Conservation (phyloP, 2,888 invertebrate genomes). For the Junonia oenone region DNA sequence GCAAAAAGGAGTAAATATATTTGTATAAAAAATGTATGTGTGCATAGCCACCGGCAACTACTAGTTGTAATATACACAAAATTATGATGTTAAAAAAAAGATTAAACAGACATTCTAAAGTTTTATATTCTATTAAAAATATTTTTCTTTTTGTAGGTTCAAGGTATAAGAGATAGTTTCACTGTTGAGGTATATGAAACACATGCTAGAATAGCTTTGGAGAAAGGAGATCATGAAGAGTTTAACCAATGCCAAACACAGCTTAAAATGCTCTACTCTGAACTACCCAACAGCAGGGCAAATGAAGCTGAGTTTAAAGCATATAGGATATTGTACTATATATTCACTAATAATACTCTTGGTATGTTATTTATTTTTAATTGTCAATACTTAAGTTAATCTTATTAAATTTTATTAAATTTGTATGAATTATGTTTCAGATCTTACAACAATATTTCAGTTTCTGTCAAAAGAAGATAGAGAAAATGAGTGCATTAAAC, state of each 20-base stretch:
- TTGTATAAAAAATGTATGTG: no score
- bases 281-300: conserved; percentile 82
- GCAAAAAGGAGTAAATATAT: no score
- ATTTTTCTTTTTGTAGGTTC: conserved; percentile 83
- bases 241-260: conserved; percentile 99
- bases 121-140: not conserved
- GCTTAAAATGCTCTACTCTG: conserved; percentile 94
- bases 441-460: conserved; percentile 94
- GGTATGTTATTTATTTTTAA: no score
- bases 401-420: conserved; percentile 23
- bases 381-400: no score
- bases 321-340: conserved; percentile 97
- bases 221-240: conserved; percentile 98
- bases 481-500: conserved; percentile 88
- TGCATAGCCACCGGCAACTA: no score
- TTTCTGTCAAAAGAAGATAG: conserved; percentile 88
- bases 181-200: conserved; percentile 99
- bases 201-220: conserved; percentile 97
- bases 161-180: conserved; percentile 95
- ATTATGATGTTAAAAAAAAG: not conserved
- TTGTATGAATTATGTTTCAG: conserved; percentile 73
- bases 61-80: no score
- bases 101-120: not conserved
- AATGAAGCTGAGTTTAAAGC: conserved; percentile 96
- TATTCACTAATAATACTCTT: conserved; percentile 97